Conservation (phyloP, 64 coral and sea anemone species). For the Montipora sp. region DNA sequence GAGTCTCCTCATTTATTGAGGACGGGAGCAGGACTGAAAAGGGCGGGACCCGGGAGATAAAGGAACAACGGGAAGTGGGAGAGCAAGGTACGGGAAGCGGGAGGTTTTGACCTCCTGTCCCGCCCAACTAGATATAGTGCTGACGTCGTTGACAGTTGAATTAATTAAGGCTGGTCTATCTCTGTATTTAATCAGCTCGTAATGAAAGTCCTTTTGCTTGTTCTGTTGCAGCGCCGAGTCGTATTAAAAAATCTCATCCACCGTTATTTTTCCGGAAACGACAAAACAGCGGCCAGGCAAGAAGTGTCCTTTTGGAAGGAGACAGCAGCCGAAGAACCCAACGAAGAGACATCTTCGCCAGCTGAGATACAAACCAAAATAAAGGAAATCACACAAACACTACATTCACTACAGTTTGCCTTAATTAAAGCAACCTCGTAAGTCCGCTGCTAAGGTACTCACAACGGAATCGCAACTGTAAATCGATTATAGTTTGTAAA, state of each 20-base stretch:
- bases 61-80: too few species aligned
- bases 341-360: not conserved
- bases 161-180: too few species aligned
- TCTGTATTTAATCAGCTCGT: too few species aligned
- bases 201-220: not conserved
- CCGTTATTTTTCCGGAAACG: constrained; percentile 39
- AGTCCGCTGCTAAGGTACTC: not conserved
- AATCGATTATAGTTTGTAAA: too few species aligned
- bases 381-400: constrained; percentile 31
- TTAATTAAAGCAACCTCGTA: not conserved
- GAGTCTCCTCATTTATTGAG: too few species aligned
- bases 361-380: constrained; percentile 10
- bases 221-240: constrained; percentile 18
- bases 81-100: too few species aligned
- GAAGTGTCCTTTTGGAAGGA: not conserved
- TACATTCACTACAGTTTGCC: constrained; percentile 9
- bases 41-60: too few species aligned
- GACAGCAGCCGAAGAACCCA: not conserved
- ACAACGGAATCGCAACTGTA: too few species aligned
- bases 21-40: too few species aligned
- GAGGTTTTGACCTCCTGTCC: too few species aligned
- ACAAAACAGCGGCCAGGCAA: not conserved
- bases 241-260: constrained; percentile 54
- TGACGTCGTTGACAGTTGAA: too few species aligned
- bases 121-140: too few species aligned